Percentiles rank a stretch among this genome's conserved stretches.
Conservation (phyloP, 2,797 vertebrate species). For the Syngnathus rostellatus region DNA sequence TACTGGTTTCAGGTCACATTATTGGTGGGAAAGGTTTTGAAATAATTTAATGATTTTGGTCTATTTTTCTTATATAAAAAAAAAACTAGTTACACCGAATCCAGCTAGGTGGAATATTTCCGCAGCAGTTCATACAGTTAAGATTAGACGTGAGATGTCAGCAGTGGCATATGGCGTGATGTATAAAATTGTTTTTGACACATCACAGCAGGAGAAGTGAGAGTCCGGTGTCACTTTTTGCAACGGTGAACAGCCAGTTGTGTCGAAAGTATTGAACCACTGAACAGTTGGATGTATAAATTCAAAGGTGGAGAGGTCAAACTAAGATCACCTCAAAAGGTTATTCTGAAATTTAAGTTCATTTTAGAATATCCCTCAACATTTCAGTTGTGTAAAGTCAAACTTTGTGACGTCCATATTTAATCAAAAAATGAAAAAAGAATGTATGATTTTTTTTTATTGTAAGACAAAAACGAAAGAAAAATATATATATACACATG, state of each 20-base stretch:
- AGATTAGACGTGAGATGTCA: too few relatives aligned
- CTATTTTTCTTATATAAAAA: neutral
- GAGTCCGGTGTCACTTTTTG: too few relatives aligned
- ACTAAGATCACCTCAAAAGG: too few relatives aligned
- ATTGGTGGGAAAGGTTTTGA: neutral
- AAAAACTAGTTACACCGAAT: neutral
- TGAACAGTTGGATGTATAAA: neutral
- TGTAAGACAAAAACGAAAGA: neutral
- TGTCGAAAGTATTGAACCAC: neutral
- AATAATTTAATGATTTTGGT: neutral
- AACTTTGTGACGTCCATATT: neutral
- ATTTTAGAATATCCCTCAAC: neutral
- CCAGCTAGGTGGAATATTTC: too few relatives aligned
- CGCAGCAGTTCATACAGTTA: too few relatives aligned
- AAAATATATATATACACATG: conserved; percentile 11
- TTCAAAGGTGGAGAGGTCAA: neutral
- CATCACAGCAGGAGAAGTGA: too few relatives aligned
- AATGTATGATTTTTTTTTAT: neutral
- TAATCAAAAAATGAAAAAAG: neutral
- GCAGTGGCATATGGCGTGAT: too few relatives aligned
- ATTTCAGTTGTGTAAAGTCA: neutral
- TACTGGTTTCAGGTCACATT: neutral
- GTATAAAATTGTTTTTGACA: too few relatives aligned
- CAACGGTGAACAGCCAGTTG: neutral
- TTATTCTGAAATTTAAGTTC: neutral